Evolutionary conservation across 2,113 vertebrate species (phyloP).

Genomic region (Damaliscus lunatus): DNA sequence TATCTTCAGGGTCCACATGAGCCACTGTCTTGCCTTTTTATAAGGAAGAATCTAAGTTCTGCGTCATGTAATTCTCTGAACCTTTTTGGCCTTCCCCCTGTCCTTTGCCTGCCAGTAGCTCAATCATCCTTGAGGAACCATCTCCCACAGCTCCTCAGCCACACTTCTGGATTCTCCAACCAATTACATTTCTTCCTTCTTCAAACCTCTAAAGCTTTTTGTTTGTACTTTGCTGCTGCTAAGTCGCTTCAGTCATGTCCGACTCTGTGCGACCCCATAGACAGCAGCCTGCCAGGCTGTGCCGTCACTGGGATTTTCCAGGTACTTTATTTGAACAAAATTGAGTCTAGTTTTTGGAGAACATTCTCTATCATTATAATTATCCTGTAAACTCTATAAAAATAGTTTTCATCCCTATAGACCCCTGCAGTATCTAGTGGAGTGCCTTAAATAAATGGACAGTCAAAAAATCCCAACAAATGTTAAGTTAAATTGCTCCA

Average conservation of each 20-base stretch:
- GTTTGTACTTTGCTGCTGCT: neutral
- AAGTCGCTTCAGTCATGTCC: no score
- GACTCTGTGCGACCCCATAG: no score
- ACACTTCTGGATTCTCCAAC: neutral
- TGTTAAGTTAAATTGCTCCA: conserved; percentile 26
- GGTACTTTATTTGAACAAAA: conserved; percentile 1
- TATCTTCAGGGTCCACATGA: neutral
- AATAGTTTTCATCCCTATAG: conserved; percentile 14
- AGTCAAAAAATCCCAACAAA: conserved; percentile 39
- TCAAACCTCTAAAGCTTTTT: neutral
- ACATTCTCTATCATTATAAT: conserved; percentile 1
- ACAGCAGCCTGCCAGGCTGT: no score
- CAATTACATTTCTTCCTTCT: neutral
- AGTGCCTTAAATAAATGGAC: neutral
- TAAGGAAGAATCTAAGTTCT: neutral
- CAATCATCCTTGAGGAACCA: neutral
- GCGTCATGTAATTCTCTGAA: neutral
- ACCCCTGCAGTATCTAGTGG: neutral
- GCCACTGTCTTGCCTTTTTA: neutral
- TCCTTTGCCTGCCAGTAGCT: neutral
- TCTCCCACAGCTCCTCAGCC: neutral
- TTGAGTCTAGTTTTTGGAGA: neutral
- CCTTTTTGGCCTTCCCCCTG: neutral
- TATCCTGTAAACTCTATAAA: neutral
- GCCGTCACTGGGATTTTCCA: no score